Evolutionary conservation across 1,140 invertebrate genomes (phyloP).

Genomic region (Frieseomelitta varia): DNA sequence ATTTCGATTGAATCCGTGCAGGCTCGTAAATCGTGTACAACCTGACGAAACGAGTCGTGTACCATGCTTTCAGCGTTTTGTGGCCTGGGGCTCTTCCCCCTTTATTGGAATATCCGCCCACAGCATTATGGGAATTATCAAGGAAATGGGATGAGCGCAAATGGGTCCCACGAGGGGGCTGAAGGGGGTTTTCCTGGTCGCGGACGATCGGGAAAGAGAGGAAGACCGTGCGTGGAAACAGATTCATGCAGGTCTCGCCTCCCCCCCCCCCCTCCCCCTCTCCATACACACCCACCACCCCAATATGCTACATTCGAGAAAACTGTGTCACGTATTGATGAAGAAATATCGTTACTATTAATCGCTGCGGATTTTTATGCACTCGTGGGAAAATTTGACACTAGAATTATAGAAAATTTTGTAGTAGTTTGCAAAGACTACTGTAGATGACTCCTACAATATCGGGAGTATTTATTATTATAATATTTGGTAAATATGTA

Average conservation of each 20-base stretch:
- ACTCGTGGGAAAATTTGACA: too few relatives aligned
- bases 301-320: not conserved
- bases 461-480: too few relatives aligned
- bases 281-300: not conserved
- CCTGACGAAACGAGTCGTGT: constrained; percentile 75
- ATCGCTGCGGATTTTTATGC: too few relatives aligned
- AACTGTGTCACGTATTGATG: constrained; percentile 7
- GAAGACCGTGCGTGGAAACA: constrained; percentile 42
- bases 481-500: too few relatives aligned
- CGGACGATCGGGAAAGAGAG: constrained; percentile 48
- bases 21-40: constrained; percentile 72
- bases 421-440: too few relatives aligned
- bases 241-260: constrained; percentile 38
- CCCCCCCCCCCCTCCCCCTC: too few relatives aligned
- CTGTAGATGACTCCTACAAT: too few relatives aligned
- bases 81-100: constrained; percentile 74
- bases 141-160: constrained; percentile 80
- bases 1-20: constrained; percentile 50
- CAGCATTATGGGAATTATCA: constrained; percentile 82
- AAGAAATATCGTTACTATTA: not conserved
- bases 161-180: constrained; percentile 67
- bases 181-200: constrained; percentile 55
- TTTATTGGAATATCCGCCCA: constrained; percentile 83
- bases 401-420: too few relatives aligned
- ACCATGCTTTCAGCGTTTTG: constrained; percentile 64